phyloP scores from a whole-genome alignment of 2,888 invertebrate species.

The Acleris holmiana region DNA sequence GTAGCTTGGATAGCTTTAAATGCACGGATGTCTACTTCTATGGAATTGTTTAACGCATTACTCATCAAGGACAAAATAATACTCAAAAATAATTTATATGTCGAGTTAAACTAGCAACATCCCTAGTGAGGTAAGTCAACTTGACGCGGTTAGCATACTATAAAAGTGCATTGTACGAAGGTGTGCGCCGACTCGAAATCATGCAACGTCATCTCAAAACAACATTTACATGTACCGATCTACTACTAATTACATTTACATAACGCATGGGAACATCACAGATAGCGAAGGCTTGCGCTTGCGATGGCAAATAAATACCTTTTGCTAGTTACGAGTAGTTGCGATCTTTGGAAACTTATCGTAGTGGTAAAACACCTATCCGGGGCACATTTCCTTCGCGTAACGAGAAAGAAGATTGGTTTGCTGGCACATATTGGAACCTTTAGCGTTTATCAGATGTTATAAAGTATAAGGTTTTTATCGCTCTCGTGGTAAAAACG shows the following conservation, averaged over 20 bases:
- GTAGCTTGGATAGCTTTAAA: too few relatives aligned
- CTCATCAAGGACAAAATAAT: too few relatives aligned
- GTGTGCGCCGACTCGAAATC: constrained; percentile 43
- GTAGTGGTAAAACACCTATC: background rate
- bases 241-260: constrained; percentile 30
- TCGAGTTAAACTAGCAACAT: constrained; percentile 39
- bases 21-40: too few relatives aligned
- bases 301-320: background rate
- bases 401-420: constrained; percentile 15
- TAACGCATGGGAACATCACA: constrained; percentile 33
- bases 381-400: constrained; percentile 15
- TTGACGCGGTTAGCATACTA: constrained; percentile 69
- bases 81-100: background rate
- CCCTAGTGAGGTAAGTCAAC: constrained; percentile 56
- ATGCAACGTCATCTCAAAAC: constrained; percentile 57
- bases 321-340: too few relatives aligned
- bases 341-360: background rate
- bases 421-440: background rate
- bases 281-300: constrained; percentile 13
- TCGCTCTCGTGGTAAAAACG: background rate
- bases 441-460: background rate
- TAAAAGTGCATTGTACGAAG: constrained; percentile 76
- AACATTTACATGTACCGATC: constrained; percentile 41
- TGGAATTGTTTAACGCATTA: too few relatives aligned
- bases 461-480: background rate